These are phyloP conservation scores for Hypotaenidia okinawae DNA, from an alignment of 2,797 vertebrate species.

Conservation along the genomic window DNA sequence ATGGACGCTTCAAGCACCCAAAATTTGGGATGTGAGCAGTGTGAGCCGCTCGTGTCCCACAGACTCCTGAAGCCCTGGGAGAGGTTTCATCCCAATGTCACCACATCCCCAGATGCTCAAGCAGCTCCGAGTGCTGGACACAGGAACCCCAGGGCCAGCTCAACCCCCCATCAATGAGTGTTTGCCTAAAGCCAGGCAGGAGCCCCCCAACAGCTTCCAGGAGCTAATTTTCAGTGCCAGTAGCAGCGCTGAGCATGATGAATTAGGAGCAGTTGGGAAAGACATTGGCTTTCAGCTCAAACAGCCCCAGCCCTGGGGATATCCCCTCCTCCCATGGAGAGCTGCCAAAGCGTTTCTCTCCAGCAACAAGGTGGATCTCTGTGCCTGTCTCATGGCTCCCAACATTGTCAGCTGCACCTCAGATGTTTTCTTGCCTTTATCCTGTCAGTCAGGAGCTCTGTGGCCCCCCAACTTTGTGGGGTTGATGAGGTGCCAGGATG, in stretches of 20 bases:
- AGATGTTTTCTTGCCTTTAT: not conserved
- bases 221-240: not conserved
- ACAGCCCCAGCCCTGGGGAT: not conserved
- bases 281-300: not conserved
- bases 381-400: fast-evolving
- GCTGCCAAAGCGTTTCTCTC: not conserved
- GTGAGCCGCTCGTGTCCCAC: fast-evolving
- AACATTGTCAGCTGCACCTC: fast-evolving
- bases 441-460: not conserved
- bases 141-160: not conserved
- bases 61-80: not conserved
- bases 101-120: not conserved
- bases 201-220: not conserved
- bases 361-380: not conserved
- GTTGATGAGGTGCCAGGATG: not conserved
- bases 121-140: not conserved
- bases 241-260: fast-evolving
- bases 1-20: not conserved
- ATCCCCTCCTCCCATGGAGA: not conserved
- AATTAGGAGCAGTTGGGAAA: not conserved
- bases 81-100: not conserved
- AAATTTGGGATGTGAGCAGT: fast-evolving
- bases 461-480: no score
- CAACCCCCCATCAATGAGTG: not conserved
- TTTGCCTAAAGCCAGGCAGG: not conserved